Percentiles rank a stretch among this genome's conserved stretches.
phyloP scores from a whole-genome alignment of 2,888 invertebrate species.

The Apeira syringaria region DNA sequence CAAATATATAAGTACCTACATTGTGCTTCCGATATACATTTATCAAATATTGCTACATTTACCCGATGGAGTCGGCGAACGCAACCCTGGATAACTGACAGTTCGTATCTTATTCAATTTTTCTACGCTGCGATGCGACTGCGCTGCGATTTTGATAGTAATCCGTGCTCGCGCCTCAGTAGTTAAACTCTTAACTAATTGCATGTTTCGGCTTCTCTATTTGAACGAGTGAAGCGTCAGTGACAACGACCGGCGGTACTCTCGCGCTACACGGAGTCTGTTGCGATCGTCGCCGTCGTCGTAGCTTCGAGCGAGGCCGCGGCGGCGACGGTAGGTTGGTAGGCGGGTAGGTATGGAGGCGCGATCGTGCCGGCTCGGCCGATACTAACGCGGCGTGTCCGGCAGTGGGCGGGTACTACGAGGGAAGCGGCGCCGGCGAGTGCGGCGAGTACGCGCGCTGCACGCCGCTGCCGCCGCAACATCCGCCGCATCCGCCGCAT shows the following conservation, averaged over 20 bases:
- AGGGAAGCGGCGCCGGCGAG: slow-evolving; percentile 66
- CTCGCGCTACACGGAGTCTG: no score
- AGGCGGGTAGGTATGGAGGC: slow-evolving; percentile 64
- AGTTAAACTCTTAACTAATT: slow-evolving; percentile 57
- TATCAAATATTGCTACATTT: no score
- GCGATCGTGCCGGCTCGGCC: slow-evolving; percentile 33
- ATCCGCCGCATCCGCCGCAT: slow-evolving; percentile 39
- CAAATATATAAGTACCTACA: no score
- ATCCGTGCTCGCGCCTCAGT: slow-evolving; percentile 20
- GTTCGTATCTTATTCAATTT: no score
- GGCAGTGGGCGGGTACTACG: slow-evolving; percentile 81
- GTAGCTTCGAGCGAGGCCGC: background rate
- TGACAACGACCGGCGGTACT: background rate
- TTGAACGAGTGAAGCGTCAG: slow-evolving; percentile 18
- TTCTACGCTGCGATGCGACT: no score
- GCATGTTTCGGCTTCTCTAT: slow-evolving; percentile 67
- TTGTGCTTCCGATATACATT: no score
- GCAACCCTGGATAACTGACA: no score
- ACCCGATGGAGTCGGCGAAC: no score
- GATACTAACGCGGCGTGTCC: slow-evolving; percentile 69
- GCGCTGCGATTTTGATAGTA: no score
- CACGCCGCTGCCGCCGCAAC: slow-evolving; percentile 49
- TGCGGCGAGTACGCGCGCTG: slow-evolving; percentile 73
- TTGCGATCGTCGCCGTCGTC: no score
- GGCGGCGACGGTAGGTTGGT: background rate